Evolutionary conservation across 2,113 vertebrate species (phyloP).

Genomic region (Sinocyclocheilus grahami): DNA sequence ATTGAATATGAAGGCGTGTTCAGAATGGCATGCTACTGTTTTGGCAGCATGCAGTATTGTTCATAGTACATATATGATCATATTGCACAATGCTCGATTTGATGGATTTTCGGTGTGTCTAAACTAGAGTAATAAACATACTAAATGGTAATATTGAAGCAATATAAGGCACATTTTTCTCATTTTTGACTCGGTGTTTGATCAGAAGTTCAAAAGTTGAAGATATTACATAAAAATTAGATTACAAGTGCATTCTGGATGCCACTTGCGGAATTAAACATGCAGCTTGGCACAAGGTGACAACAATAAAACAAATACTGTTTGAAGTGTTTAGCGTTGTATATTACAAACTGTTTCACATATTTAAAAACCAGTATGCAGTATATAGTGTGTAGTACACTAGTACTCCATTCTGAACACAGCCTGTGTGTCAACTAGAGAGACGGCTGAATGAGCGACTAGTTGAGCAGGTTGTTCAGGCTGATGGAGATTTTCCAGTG

Average conservation of each 20-base stretch:
- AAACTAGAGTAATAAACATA: neutral
- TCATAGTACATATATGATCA: neutral
- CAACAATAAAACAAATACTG: neutral
- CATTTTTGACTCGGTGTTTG: neutral
- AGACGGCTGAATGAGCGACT: neutral
- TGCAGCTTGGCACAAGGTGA: neutral
- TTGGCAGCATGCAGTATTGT: neutral
- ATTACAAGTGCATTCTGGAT: neutral
- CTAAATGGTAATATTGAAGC: no score
- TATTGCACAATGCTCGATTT: neutral
- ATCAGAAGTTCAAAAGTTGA: neutral
- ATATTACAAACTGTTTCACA: neutral
- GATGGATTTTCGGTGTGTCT: neutral
- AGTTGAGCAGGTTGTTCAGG: constrained; percentile 14
- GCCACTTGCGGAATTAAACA: no score
- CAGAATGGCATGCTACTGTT: neutral
- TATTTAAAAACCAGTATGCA: neutral
- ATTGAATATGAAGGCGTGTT: neutral
- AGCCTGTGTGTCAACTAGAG: constrained; percentile 1
- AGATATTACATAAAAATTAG: neutral
- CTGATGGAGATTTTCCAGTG: neutral
- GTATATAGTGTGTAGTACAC: neutral
- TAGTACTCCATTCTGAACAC: neutral
- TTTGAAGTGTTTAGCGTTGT: neutral
- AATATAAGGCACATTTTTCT: neutral